Evolutionary conservation across 2,888 invertebrate genomes (phyloP).

Genomic region (Lucinisca nassula): DNA sequence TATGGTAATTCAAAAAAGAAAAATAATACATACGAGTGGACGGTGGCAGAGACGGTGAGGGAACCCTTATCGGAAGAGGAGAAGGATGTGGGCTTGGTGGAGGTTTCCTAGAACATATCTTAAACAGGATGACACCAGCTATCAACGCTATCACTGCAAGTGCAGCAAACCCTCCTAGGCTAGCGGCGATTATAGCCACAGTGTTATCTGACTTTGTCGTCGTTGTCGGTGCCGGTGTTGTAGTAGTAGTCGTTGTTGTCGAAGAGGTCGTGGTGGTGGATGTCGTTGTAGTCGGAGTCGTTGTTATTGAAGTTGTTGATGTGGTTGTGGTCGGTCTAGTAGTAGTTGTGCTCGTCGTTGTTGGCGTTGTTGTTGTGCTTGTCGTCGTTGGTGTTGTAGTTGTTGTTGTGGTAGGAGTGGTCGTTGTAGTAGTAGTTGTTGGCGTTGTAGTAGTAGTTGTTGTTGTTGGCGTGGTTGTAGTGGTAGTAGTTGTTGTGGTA

Average conservation of each 20-base stretch:
- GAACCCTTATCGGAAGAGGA: background rate
- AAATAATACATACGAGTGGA: background rate
- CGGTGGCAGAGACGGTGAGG: background rate
- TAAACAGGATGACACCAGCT: conserved; percentile 24
- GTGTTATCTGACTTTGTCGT: background rate
- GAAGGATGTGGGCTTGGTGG: conserved; percentile 18
- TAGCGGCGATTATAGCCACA: conserved; percentile 7
- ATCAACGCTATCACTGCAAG: conserved; percentile 32
- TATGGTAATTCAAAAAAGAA: too few relatives aligned
- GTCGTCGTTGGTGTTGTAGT: conserved; percentile 35
- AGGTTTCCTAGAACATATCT: conserved; percentile 23
- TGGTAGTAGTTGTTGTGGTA: background rate
- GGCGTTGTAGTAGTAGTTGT: conserved; percentile 8
- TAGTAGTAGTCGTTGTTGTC: background rate
- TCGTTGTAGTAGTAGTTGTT: conserved; percentile 1
- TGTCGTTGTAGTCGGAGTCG: background rate
- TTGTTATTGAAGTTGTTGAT: background rate
- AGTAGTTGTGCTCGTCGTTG: background rate
- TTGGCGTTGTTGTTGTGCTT: background rate
- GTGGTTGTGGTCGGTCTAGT: background rate
- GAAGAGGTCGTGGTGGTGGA: background rate
- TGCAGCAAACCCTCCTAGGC: conserved; percentile 46
- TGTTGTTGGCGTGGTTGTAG: conserved; percentile 14
- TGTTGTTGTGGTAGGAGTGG: conserved; percentile 9
- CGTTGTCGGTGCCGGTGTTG: background rate